Conservation (phyloP, 2,797 vertebrate species). For the Sebastes paucispinis region DNA sequence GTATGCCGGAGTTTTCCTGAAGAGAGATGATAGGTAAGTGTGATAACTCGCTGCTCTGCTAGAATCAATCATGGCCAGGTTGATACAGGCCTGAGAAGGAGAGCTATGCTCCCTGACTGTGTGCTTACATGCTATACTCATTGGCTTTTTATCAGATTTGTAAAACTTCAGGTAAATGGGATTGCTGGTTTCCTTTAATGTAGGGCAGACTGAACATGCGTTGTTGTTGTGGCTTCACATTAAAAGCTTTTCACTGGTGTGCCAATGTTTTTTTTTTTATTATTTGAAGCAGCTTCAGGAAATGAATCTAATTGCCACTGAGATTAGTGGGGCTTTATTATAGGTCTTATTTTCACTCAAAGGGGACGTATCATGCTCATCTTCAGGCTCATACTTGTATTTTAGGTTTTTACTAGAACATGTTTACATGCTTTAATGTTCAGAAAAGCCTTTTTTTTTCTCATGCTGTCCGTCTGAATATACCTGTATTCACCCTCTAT, state of each 20-base stretch:
- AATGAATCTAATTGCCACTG: background rate
- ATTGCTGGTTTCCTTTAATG: background rate
- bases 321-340: background rate
- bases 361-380: no score
- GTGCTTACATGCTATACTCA: background rate
- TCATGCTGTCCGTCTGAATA: no score
- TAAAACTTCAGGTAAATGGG: background rate
- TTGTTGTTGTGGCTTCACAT: background rate
- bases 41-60: background rate
- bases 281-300: background rate
- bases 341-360: background rate
- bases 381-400: no score
- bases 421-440: no score
- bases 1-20: slow-evolving; percentile 95
- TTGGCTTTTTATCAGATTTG: background rate
- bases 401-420: no score
- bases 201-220: background rate
- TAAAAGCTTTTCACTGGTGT: background rate
- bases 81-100: background rate
- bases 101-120: background rate
- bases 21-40: slow-evolving; percentile 91
- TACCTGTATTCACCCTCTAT: no score
- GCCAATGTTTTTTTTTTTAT: background rate
- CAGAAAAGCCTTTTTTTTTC: accelerated
- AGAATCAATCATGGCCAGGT: background rate